phyloP scores from a whole-genome alignment of 2,888 invertebrate genomes.

The Leptinotarsa rubiginosa region DNA sequence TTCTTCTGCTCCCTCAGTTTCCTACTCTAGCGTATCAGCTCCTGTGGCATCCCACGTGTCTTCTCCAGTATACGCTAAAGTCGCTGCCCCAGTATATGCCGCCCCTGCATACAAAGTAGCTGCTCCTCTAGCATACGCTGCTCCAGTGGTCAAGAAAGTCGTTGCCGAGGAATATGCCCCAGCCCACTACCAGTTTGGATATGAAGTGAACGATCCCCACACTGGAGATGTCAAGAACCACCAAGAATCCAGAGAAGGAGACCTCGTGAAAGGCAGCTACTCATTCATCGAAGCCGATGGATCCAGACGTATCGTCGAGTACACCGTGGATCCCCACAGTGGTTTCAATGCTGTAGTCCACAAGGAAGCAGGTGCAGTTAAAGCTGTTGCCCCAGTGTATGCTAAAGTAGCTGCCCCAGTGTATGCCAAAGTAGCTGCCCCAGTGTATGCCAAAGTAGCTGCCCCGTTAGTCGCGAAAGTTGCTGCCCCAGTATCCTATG shows the following conservation, averaged over 20 bases:
- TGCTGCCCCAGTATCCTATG: constrained; percentile 34
- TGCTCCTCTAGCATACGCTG: constrained; percentile 33
- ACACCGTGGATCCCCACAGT: constrained; percentile 68
- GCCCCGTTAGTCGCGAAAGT: constrained; percentile 63
- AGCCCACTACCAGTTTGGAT: constrained; percentile 41
- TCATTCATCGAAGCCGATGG: constrained; percentile 69
- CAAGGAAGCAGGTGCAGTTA: constrained; percentile 63
- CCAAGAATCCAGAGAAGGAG: constrained; percentile 67
- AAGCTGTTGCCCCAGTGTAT: constrained; percentile 62
- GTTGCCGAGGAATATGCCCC: constrained; percentile 46
- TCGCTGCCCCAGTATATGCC: constrained; percentile 36
- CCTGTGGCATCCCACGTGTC: constrained; percentile 28
- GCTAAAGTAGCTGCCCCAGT: constrained; percentile 55
- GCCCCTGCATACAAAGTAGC: constrained; percentile 46
- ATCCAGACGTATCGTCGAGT: constrained; percentile 67
- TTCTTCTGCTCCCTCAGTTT: constrained; percentile 51
- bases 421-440: constrained; percentile 38
- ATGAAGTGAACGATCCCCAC: constrained; percentile 45
- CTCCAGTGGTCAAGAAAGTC: constrained; percentile 38
- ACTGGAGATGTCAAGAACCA: constrained; percentile 55
- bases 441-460: constrained; percentile 58
- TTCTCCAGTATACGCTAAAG: constrained; percentile 33
- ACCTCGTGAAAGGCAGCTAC: constrained; percentile 67
- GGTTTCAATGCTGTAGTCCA: constrained; percentile 70
- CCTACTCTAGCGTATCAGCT: constrained; percentile 47